These are phyloP conservation scores for Conomelus anceps DNA, from an alignment of 2,888 invertebrate species.

Conservation along the genomic window DNA sequence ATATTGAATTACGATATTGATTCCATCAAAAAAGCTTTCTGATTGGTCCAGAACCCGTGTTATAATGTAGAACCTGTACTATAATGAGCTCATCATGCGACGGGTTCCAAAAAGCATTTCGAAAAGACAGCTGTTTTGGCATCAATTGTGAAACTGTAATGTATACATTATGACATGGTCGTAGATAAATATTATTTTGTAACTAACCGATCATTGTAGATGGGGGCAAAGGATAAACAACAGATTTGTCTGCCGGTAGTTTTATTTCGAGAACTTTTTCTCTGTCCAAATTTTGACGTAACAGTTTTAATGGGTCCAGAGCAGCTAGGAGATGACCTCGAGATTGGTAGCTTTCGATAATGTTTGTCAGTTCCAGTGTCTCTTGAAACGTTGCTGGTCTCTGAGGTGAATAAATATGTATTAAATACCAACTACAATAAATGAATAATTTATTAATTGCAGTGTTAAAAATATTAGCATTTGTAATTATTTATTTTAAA, in stretches of 20 bases:
- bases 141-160: no score
- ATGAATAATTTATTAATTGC: no score
- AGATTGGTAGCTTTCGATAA: constrained; percentile 48
- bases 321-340: constrained; percentile 78
- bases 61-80: no score
- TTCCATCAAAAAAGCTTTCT: no score
- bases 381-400: constrained; percentile 10
- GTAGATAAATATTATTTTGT: not conserved
- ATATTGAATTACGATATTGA: no score
- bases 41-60: no score
- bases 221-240: not conserved
- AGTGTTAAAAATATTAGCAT: not conserved
- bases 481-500: no score
- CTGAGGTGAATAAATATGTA: not conserved
- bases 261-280: not conserved
- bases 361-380: constrained; percentile 14
- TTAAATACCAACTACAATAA: not conserved
- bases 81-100: no score
- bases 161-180: not conserved
- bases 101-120: no score
- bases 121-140: no score
- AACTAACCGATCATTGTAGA: not conserved
- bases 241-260: not conserved
- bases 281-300: constrained; percentile 26
- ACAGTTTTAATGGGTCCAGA: constrained; percentile 71